Base-by-base conservation (phyloP, 1,140 invertebrate species). In the Copidosoma floridanum region DNA sequence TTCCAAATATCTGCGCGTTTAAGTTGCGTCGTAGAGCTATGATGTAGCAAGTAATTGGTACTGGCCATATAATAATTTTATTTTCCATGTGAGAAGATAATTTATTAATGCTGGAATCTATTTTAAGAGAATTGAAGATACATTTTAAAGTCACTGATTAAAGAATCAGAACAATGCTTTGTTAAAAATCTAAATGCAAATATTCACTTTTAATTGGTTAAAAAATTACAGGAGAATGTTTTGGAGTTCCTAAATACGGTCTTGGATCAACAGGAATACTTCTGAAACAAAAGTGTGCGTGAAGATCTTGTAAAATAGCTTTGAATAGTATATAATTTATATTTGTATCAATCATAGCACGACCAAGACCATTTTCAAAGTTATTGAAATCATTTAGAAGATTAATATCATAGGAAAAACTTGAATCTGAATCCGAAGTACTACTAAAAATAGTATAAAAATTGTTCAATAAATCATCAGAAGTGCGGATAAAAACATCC, bases 31-130 rank as follows among this genome's bases (percentile, higher is more conserved):
- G n/a, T n/a, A n/a, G n/a, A n/a, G n/a, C n/a, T n/a, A n/a, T n/a
- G n/a, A n/a, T n/a, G n/a, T n/a, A n/a, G n/a, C n/a, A n/a, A n/a
- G n/a, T 58, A 21, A 52, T 63, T 53, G 65, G 65, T 41, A 70
- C 66, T 0, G 65, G 68, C 63, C 68, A 70, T 16, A 70, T 68
- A 0, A 50, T 11, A 26, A 56, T 55, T 41, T 41, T 61, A 2
- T 51, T 51, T 10, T 7, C 35, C 50, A 58, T 54, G 51, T 66
- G 51, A 0, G 21, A 26, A 43, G 35, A 40, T 7, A 55, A 63
- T 48, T 65, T 66, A 46, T 70, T 66, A 10, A 57, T 65, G 14
- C 56, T 68, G 8, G 68, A 55, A 55, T 65, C 65, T 14, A 70
- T 35, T 61, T 65, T 21, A 2, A 70, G 40, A 43, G 52, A 11